Conservation (phyloP, 2,797 vertebrate genomes). For the Zenarchopterus dispar region DNA sequence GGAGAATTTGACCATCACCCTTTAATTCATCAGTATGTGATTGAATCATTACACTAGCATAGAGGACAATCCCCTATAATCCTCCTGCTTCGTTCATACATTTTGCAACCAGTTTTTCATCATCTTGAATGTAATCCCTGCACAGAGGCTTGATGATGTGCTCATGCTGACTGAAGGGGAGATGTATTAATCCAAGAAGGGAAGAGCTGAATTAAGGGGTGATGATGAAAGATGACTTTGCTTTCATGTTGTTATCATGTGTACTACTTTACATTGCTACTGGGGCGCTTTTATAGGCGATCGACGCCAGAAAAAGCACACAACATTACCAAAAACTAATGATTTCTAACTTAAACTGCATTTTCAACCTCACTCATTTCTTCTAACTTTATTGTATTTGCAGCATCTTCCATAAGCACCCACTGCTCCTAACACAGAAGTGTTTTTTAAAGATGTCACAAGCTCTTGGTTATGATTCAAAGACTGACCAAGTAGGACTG, state of each 20-base stretch:
- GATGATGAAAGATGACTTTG: constrained; percentile 12
- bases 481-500: too few relatives aligned
- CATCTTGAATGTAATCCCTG: constrained; percentile 68
- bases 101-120: constrained; percentile 63
- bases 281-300: background rate
- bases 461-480: too few relatives aligned
- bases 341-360: too few relatives aligned
- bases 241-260: constrained; percentile 12
- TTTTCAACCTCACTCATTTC: too few relatives aligned
- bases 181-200: constrained; percentile 42
- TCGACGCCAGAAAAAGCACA: too few relatives aligned
- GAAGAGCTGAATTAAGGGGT: constrained; percentile 25
- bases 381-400: too few relatives aligned
- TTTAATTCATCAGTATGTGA: constrained; percentile 34
- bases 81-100: constrained; percentile 60
- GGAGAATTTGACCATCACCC: constrained; percentile 35
- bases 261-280: too few relatives aligned
- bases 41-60: constrained; percentile 57
- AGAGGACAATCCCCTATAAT: constrained; percentile 68
- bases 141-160: constrained; percentile 48
- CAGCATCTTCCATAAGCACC: too few relatives aligned
- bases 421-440: too few relatives aligned
- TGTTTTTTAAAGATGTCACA: too few relatives aligned
- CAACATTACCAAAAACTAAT: too few relatives aligned
- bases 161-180: constrained; percentile 37